Evolutionary conservation across 2,113 vertebrate species (phyloP).

Genomic region (Urocolius indicus): DNA sequence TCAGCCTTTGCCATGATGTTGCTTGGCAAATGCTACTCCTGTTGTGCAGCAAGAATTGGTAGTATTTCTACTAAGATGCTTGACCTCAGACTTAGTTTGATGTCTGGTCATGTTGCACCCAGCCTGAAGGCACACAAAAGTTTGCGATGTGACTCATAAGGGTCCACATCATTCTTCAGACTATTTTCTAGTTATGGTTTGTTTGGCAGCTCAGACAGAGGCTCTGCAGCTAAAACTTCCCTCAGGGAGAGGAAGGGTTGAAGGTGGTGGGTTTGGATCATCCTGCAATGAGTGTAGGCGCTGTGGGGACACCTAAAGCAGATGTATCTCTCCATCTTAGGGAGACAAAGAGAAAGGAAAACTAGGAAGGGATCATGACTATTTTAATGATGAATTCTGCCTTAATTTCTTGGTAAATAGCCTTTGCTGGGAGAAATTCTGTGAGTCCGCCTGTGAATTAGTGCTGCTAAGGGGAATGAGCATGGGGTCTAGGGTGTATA

Average conservation of each 20-base stretch:
- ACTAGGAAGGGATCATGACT: fast-evolving
- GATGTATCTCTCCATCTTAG: neutral
- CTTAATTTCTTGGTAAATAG: neutral
- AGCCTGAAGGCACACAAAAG: neutral
- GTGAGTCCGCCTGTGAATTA: neutral
- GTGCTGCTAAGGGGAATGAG: neutral
- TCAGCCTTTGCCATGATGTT: neutral
- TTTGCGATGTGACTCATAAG: neutral
- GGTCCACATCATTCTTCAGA: neutral
- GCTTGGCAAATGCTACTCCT: neutral
- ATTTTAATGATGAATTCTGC: neutral
- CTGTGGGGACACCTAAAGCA: neutral
- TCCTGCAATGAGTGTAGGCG: neutral
- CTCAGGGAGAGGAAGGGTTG: neutral
- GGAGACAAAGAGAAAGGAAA: neutral
- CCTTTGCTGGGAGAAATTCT: neutral
- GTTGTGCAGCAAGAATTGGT: neutral
- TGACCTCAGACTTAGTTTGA: neutral
- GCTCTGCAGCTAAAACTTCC: neutral
- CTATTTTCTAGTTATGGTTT: neutral
- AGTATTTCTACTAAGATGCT: neutral
- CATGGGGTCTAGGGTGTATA: fast-evolving
- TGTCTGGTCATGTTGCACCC: neutral
- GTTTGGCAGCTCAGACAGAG: neutral
- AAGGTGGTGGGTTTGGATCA: neutral